Evolutionary conservation across 2,113 vertebrate genomes (phyloP).

Genomic region (Pithys albifrons): DNA sequence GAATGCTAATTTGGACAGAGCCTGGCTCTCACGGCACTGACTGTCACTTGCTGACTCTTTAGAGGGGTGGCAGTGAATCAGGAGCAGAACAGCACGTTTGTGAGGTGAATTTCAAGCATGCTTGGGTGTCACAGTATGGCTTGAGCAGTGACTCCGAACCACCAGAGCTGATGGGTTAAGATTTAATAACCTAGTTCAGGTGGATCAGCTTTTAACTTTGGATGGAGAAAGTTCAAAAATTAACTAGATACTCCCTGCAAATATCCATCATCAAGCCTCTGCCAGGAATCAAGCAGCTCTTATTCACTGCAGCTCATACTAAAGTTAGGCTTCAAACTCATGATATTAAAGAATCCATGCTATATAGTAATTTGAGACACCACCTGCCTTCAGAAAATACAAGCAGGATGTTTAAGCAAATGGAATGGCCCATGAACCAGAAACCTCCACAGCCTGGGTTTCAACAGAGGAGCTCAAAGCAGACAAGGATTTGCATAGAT

Average conservation of each 20-base stretch:
- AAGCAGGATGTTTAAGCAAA: neutral
- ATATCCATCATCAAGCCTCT: neutral
- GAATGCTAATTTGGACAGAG: neutral
- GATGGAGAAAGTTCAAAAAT: conserved; percentile 28
- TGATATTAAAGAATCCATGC: neutral
- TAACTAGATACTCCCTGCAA: neutral
- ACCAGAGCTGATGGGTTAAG: neutral
- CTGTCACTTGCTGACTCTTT: conserved; percentile 5
- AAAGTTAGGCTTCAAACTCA: neutral
- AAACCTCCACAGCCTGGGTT: neutral
- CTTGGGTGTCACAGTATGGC: neutral
- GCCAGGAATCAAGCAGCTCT: neutral
- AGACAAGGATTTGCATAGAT: neutral
- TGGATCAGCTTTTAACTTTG: conserved; percentile 40
- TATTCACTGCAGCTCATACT: conserved; percentile 4
- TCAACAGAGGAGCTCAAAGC: neutral
- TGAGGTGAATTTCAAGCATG: conserved; percentile 23
- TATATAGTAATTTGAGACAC: neutral
- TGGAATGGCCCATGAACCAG: neutral
- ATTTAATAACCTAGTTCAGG: neutral
- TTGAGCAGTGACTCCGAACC: neutral
- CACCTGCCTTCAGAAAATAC: neutral
- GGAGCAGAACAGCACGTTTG: neutral
- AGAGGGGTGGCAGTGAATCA: neutral
- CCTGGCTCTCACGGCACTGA: neutral